Conservation (phyloP, 2,888 invertebrate genomes). For the Hipparchia sbordonii region DNA sequence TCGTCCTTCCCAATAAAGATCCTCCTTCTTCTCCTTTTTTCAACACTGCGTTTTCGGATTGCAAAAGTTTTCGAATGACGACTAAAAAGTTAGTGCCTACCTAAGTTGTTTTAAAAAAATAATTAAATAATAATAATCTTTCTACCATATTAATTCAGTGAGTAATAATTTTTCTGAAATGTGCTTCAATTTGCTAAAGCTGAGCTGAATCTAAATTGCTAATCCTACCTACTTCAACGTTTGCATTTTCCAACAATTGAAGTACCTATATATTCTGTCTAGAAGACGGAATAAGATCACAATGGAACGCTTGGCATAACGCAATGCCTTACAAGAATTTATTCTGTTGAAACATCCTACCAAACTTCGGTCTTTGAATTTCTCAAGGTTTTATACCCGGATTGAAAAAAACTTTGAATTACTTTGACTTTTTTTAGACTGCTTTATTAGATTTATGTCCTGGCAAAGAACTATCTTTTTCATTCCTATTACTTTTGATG, state of each 20-base stretch:
- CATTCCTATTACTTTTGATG: no score
- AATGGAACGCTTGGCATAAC: neutral
- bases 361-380: neutral
- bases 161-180: neutral
- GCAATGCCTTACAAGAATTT: neutral
- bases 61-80: no score
- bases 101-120: neutral
- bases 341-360: neutral
- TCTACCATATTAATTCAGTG: neutral
- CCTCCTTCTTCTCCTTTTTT: no score
- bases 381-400: neutral
- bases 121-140: neutral
- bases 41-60: no score
- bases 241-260: neutral
- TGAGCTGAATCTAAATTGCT: conserved; percentile 14
- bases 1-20: no score
- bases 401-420: neutral
- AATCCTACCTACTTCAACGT: conserved; percentile 8
- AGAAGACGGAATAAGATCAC: conserved; percentile 2
- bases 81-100: no score
- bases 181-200: neutral
- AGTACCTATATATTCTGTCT: neutral
- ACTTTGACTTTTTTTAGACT: no score
- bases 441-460: no score
- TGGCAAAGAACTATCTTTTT: no score